Evolutionary conservation across 1,140 invertebrate species (phyloP).

Genomic region (Pemphigus obesinymphae): DNA sequence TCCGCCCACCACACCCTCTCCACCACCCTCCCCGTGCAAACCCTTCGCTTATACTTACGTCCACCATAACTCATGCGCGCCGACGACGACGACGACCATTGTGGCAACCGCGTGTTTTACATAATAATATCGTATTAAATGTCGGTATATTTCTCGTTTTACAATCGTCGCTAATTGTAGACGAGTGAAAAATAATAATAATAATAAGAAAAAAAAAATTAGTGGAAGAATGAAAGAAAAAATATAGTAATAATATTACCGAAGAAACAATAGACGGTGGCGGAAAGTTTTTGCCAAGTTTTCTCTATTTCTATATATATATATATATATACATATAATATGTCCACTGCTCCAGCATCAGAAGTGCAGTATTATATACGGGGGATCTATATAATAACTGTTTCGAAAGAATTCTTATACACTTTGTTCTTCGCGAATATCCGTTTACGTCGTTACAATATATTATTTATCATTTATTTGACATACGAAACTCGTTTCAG

Average conservation of each 20-base stretch:
- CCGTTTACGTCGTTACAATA: too few species aligned
- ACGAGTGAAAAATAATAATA: neutral
- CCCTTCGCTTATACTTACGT: conserved; percentile 1
- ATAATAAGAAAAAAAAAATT: neutral
- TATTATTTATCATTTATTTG: too few species aligned
- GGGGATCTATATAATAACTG: too few species aligned
- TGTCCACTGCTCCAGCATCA: too few species aligned
- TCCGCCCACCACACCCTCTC: neutral
- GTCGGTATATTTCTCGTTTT: conserved; percentile 32
- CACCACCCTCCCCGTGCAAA: neutral
- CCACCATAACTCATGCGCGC: conserved; percentile 30
- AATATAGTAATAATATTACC: neutral
- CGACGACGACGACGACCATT: neutral
- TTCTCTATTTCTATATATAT: too few species aligned
- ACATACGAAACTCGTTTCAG: too few species aligned
- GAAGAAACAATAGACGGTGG: neutral
- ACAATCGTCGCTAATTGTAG: conserved; percentile 22
- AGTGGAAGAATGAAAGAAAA: neutral
- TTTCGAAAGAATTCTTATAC: too few species aligned
- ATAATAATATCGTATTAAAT: conserved; percentile 29
- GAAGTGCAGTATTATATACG: too few species aligned
- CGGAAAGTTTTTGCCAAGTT: neutral
- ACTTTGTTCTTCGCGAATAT: too few species aligned
- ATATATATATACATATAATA: too few species aligned
- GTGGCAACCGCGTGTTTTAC: conserved; percentile 31